phyloP scores from a whole-genome alignment of 2,797 vertebrate genomes.

The Betta splendens region DNA sequence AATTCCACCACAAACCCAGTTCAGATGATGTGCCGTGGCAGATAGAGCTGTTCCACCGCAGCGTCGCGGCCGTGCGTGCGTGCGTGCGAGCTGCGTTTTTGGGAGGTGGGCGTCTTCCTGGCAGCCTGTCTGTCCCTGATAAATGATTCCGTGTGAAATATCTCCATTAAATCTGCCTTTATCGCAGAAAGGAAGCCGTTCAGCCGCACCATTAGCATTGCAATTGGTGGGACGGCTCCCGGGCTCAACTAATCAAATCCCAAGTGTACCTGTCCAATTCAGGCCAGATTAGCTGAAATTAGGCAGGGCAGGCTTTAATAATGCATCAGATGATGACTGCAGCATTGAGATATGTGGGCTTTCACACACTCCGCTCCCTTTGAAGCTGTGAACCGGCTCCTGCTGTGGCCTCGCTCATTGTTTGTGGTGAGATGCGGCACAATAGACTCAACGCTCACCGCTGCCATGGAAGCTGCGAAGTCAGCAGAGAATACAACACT shows the following conservation, averaged over 20 bases:
- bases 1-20: conserved; percentile 44
- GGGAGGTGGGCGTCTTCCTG: conserved; percentile 17
- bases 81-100: conserved; percentile 23
- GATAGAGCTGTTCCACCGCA: conserved; percentile 52
- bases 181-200: conserved; percentile 63
- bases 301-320: conserved; percentile 70
- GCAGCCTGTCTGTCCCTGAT: conserved; percentile 82
- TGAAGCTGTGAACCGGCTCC: conserved; percentile 36
- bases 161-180: conserved; percentile 85
- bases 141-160: conserved; percentile 82
- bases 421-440: conserved; percentile 34
- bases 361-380: conserved; percentile 42
- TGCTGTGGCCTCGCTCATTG: conserved; percentile 38
- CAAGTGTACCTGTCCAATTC: conserved; percentile 71
- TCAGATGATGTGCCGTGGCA: conserved; percentile 46
- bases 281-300: conserved; percentile 76
- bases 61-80: conserved; percentile 46
- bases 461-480: conserved; percentile 27
- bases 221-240: conserved; percentile 77
- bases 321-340: conserved; percentile 69
- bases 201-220: conserved; percentile 77
- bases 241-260: conserved; percentile 74
- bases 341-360: conserved; percentile 56
- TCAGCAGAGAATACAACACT: conserved; percentile 39
- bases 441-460: conserved; percentile 24